Evolutionary conservation across 2,113 vertebrate genomes (phyloP).

Genomic region (Uria aalge): DNA sequence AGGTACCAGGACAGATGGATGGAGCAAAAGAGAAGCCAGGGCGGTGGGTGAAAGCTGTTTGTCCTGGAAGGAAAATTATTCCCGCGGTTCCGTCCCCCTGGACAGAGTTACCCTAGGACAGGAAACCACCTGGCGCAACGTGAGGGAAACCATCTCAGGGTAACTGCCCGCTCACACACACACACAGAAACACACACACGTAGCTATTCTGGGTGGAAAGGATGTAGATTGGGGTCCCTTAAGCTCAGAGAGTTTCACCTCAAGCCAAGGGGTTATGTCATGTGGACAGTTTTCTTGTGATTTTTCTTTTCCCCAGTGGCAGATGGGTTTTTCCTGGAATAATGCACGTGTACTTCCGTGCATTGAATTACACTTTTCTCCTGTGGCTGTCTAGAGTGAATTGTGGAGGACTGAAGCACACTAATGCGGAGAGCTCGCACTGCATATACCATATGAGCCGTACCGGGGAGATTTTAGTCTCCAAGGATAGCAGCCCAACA

Average conservation of each 20-base stretch:
- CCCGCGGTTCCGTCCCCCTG: not conserved
- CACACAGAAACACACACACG: fast-evolving
- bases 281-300: not conserved
- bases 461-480: not conserved
- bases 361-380: not conserved
- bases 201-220: not conserved
- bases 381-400: not conserved
- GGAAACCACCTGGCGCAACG: not conserved
- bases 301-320: not conserved
- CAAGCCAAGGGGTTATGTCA: not conserved
- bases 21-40: not conserved
- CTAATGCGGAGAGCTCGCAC: not conserved
- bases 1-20: not conserved
- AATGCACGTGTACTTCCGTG: not conserved
- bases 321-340: not conserved
- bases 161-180: not conserved
- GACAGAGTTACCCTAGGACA: not conserved
- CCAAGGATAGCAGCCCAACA: slow-evolving; percentile 1
- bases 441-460: fast-evolving
- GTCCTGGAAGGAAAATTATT: not conserved
- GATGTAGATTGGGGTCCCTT: not conserved
- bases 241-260: not conserved
- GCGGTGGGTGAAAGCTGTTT: not conserved
- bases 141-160: not conserved
- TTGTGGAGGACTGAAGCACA: not conserved